Conservation (phyloP, 2,113 vertebrate genomes). For the Drymodes brunneopygia region DNA sequence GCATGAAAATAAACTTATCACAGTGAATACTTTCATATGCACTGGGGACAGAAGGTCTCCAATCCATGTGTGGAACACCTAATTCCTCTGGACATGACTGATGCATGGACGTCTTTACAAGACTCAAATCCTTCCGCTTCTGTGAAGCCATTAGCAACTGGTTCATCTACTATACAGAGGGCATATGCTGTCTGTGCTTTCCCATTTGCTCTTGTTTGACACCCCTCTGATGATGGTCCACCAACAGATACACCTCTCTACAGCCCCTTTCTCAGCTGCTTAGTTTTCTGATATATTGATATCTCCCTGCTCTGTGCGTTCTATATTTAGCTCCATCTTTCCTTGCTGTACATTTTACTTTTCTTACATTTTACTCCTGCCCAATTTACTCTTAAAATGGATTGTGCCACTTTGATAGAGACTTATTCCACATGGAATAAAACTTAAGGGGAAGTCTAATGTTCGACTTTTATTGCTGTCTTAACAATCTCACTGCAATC, state of each 20-base stretch:
- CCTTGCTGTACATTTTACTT: neutral
- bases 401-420: neutral
- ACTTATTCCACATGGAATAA: neutral
- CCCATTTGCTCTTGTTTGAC: neutral
- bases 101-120: fast-evolving
- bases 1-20: neutral
- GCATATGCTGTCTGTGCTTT: fast-evolving
- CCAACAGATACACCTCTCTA: neutral
- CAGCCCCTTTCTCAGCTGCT: neutral
- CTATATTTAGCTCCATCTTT: neutral
- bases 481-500: neutral
- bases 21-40: neutral
- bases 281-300: neutral
- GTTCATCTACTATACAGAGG: fast-evolving
- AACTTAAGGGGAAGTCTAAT: neutral
- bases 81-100: neutral
- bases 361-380: neutral
- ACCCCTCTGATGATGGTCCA: neutral
- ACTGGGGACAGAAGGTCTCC: neutral
- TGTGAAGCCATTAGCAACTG: neutral
- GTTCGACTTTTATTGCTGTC: neutral
- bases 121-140: neutral
- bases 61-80: neutral
- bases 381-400: neutral
- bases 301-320: neutral